Evolutionary conservation across 2,113 vertebrate genomes (phyloP), one percentile per base, ranked within the genome.

Genomic region (Trematocara zebra): DNA sequence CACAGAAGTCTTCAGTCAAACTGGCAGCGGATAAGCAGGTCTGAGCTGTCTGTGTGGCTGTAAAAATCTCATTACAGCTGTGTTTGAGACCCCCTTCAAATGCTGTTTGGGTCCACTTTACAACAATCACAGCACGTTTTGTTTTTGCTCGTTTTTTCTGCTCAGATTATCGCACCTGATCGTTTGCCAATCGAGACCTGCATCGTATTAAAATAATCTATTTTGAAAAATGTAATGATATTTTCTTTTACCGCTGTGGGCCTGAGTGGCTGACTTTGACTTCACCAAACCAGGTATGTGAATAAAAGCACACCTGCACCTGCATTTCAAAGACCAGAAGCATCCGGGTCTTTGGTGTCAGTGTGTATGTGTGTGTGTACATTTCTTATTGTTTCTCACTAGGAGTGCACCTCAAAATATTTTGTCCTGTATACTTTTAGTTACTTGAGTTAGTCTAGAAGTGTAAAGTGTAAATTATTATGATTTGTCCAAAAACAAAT

Each of bases 111-210:
- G 26, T 26, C 26, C 35, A 23, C 64, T 23, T 42, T 42, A 42
- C 64, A 42, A 42, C 11, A 69, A 23, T 15, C 64, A 69, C 64
- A 9, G 14, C 35, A 0, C 14, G 35, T 69, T 42, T 67, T 67
- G 5, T 35, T 61, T 18, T 11, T 61, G 57, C 11, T 40, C 0
- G 11, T 20, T 67, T 67, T 23, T 67, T 23, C 61, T 42, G 37
- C 37, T 42, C 64, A 23, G 35, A 69, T 23, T 42, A 23, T 23
- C 0, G 0, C 20, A 15, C 0, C n/a, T 72, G 20, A 72, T 72
- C n/a, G 2, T 23, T 37, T 72, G 12, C 20, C 37, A 42, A 26
- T 44, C 12, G 1, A 69, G 12, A 42, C 37, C 37, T 69, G 35
- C 37, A 23, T 69, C 7, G 8, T 69, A 42, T 69, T 47, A 47